phyloP scores from a whole-genome alignment of 2,797 vertebrate genomes.

The Manis javanica region DNA sequence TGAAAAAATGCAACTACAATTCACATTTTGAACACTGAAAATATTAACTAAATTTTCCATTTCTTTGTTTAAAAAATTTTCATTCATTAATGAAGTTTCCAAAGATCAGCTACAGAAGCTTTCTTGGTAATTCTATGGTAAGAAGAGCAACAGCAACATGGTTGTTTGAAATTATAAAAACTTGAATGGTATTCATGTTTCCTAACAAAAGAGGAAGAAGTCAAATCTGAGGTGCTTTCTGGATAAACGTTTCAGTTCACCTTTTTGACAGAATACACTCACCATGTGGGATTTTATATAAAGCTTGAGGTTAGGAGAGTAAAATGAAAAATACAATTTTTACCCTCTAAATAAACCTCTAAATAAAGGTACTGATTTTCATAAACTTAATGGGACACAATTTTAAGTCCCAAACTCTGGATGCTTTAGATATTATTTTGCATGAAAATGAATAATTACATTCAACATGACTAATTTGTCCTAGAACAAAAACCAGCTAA shows the following conservation, averaged over 20 bases:
- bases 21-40: conserved; percentile 1
- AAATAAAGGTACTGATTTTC: conserved; percentile 25
- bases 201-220: background rate
- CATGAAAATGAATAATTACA: conserved; percentile 42
- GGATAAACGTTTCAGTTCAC: background rate
- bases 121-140: background rate
- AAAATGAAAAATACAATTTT: background rate
- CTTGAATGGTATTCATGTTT: background rate
- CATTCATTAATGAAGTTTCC: conserved; percentile 21
- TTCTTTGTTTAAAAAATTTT: conserved; percentile 36
- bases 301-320: background rate
- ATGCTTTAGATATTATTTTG: conserved; percentile 52
- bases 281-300: background rate
- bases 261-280: conserved; percentile 8
- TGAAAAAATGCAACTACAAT: conserved; percentile 10
- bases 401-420: conserved; percentile 9
- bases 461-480: conserved; percentile 40
- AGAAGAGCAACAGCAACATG: conserved; percentile 3
- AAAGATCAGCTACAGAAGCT: background rate
- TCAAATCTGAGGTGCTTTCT: conserved; percentile 13
- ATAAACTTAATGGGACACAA: background rate
- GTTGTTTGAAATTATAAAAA: conserved; percentile 28
- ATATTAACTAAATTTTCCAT: conserved; percentile 15
- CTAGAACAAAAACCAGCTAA: conserved; percentile 24
- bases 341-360: background rate